Percentiles rank a stretch among this genome's conserved stretches.
These are phyloP conservation scores for Hoplostethus atlanticus DNA, from an alignment of 2,797 vertebrate species.

Conservation along the genomic window DNA sequence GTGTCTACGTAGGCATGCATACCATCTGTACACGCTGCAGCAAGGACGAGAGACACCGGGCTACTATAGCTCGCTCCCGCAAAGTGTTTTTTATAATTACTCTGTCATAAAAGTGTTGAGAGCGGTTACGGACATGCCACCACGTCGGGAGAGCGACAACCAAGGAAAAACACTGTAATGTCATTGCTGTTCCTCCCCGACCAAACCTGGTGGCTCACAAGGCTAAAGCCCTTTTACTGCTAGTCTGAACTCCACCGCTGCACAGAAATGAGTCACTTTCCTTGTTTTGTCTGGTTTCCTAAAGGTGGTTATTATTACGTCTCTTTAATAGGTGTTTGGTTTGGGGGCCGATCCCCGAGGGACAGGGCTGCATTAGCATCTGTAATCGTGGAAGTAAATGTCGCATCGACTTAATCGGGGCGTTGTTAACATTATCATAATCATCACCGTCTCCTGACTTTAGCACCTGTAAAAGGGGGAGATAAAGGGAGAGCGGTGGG, in stretches of 20 bases:
- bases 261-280: not conserved
- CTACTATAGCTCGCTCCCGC: conserved; percentile 10
- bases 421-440: conserved; percentile 43
- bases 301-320: conserved; percentile 30
- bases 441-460: conserved; percentile 26
- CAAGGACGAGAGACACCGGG: not conserved
- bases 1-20: conserved; percentile 54
- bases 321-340: conserved; percentile 40
- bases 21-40: conserved; percentile 56
- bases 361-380: conserved; percentile 40
- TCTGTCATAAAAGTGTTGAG: conserved; percentile 19
- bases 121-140: not conserved
- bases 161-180: no score
- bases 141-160: no score
- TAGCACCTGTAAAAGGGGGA: conserved; percentile 50
- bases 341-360: conserved; percentile 8
- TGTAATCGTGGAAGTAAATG: conserved; percentile 33
- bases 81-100: conserved; percentile 37
- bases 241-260: not conserved
- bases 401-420: conserved; percentile 47
- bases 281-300: conserved; percentile 15
- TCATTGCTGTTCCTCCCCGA: no score
- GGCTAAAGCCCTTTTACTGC: conserved; percentile 4
- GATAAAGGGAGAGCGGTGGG: conserved; percentile 13
- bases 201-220: no score